Conservation (phyloP, 2,113 vertebrate genomes). For the Rhynchopsitta pachyrhyncha region DNA sequence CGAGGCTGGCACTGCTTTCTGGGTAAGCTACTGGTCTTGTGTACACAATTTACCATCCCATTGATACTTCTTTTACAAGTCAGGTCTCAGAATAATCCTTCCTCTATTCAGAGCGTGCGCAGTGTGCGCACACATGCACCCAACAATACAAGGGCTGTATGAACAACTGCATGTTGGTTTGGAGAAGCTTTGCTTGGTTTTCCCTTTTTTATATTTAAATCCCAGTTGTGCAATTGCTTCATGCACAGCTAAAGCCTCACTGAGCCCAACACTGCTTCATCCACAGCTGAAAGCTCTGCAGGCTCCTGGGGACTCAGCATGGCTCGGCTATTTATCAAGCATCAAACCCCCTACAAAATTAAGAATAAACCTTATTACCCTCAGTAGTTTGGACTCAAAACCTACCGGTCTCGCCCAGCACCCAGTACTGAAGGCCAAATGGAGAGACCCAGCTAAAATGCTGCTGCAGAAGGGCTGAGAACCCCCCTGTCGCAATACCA, state of each 20-base stretch:
- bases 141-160: neutral
- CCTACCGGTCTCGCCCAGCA: neutral
- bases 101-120: neutral
- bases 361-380: neutral
- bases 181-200: conserved; percentile 17
- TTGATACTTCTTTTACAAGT: neutral
- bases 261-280: neutral
- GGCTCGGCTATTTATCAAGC: neutral
- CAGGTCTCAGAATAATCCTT: neutral
- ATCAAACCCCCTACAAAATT: neutral
- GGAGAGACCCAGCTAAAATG: neutral
- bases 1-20: neutral
- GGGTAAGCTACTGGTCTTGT: neutral
- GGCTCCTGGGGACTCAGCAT: fast-evolving
- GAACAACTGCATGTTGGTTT: neutral
- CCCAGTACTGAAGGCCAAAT: neutral
- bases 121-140: fast-evolving
- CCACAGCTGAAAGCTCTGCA: neutral
- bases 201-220: neutral
- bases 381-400: neutral
- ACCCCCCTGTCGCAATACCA: neutral
- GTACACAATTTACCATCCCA: neutral
- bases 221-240: neutral
- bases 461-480: neutral
- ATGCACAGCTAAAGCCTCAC: neutral